Evolutionary conservation across 2,888 invertebrate genomes (phyloP).

Genomic region (Mesodorylaimus sp.): DNA sequence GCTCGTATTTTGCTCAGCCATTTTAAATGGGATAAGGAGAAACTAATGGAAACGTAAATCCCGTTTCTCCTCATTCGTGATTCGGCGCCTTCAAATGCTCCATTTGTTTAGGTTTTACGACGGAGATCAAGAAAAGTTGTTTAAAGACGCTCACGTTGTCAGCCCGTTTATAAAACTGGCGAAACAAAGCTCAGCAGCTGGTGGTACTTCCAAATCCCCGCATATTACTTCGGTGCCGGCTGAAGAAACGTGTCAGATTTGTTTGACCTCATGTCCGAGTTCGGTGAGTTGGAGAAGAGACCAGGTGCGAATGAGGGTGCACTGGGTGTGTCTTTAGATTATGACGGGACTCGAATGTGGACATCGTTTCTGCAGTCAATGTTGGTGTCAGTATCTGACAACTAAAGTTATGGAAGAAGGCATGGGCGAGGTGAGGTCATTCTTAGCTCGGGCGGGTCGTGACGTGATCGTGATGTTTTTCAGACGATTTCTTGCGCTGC

Average conservation of each 20-base stretch:
- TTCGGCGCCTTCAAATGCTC: background rate
- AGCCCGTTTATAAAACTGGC: no score
- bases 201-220: no score
- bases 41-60: constrained; percentile 76
- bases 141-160: constrained; percentile 78
- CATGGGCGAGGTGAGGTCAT: constrained; percentile 39
- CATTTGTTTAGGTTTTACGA: constrained; percentile 54
- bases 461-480: no score
- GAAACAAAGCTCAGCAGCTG: no score
- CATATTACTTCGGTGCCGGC: no score
- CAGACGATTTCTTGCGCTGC: constrained; percentile 93
- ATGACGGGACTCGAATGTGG: constrained; percentile 70
- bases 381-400: constrained; percentile 91
- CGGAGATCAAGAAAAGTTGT: constrained; percentile 76
- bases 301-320: no score
- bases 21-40: constrained; percentile 98
- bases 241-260: no score
- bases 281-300: no score
- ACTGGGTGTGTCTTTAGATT: constrained; percentile 5
- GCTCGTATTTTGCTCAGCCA: constrained; percentile 87
- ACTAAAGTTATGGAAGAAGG: constrained; percentile 97
- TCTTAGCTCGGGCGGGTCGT: no score
- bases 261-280: no score
- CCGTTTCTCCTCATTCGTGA: no score
- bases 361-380: constrained; percentile 79